Evolutionary conservation across 2,797 vertebrate species (phyloP), one percentile per base, ranked within the genome.

Genomic region (Melanogrammus aeglefinus): DNA sequence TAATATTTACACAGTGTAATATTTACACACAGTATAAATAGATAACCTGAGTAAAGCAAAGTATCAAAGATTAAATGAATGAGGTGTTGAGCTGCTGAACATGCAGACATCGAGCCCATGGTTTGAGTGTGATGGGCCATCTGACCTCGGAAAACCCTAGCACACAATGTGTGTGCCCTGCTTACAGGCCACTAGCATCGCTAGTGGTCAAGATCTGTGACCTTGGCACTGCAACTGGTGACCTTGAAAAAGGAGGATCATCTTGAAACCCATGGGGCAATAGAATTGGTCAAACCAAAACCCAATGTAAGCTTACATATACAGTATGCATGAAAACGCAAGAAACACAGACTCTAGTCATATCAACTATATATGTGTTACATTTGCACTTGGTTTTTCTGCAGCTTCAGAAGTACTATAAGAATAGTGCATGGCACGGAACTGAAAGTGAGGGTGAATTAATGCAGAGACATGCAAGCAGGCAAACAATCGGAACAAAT

Each of bases 151-250:
- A 51, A 51, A 51, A 51, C 13, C 4, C 16, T 51, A 51, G 41
- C 35, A 12, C 10, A 14, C 9, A 44, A 44, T 44, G 41, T 44
- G 41, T 44, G 47, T 27, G 66, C 66, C n/a, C 66, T 69, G n/a
- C 47, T 51, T 51, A 13, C 47, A 51, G 2, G 9, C 35, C 35
- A 57, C 51, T 66, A 66, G 27, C 44, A n/a, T 31, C 70, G 66
- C 39, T 13, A 35, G 18, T 76, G 27, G 47, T n/a, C 72, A 21
- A 31, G 69, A 33, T 82, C 36, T 70, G n/a, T 74, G 81, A 89
- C 80, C 80, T 75, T 83, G 78, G 73, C 73, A 24, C 76, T 63
- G 29, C 51, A 77, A 77, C 77, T 6, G 75, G 85, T 84, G 82
- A 85, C 82, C 75, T 86, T 76, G 75, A n/a, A 63, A 63, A 63